Evolutionary conservation across 1,140 invertebrate genomes (phyloP).

Genomic region (Eupristina koningsbergeri): DNA sequence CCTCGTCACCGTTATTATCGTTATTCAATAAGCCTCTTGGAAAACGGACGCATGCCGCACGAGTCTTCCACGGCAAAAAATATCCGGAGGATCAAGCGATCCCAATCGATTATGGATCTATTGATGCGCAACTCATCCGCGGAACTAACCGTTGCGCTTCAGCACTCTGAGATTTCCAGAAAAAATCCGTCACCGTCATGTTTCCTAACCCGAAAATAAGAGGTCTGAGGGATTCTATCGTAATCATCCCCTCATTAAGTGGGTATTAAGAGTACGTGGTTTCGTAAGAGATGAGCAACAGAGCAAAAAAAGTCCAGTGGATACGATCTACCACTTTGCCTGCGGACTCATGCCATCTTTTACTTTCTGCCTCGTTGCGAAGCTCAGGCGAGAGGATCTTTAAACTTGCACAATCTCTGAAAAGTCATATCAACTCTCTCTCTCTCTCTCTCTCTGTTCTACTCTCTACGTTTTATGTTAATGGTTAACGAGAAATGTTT

Average conservation of each 20-base stretch:
- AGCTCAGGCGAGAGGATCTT: not conserved
- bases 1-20: not conserved
- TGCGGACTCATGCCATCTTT: not conserved
- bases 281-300: too few relatives aligned
- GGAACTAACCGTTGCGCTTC: not conserved
- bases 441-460: not conserved
- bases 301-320: not conserved
- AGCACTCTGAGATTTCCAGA: too few relatives aligned
- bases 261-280: not conserved
- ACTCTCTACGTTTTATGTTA: slow-evolving; percentile 1
- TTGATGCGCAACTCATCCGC: not conserved
- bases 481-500: slow-evolving; percentile 11
- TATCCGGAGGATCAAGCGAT: not conserved
- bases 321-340: not conserved
- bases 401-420: not conserved
- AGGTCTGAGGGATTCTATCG: too few relatives aligned
- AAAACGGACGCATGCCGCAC: not conserved
- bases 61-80: not conserved
- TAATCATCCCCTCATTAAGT: too few relatives aligned
- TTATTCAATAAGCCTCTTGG: not conserved
- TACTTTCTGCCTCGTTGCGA: not conserved
- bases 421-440: not conserved
- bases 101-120: not conserved
- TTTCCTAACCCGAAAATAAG: too few relatives aligned
- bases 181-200: too few relatives aligned